These are phyloP conservation scores for Acropora yongei DNA, from an alignment of 64 coral and sea anemone genomes.

Conservation along the genomic window DNA sequence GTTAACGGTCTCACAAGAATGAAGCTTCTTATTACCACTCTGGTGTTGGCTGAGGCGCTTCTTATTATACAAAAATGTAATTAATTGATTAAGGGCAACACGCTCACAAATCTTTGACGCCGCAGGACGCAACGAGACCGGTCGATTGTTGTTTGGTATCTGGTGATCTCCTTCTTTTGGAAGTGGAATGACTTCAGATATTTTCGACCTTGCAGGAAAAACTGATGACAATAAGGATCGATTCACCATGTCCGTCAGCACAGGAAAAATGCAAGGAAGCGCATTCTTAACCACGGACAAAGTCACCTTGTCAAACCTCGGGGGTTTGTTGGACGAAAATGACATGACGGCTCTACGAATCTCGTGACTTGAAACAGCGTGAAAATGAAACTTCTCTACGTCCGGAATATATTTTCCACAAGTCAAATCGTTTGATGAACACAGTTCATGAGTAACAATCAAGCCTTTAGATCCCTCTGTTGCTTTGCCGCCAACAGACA, in stretches of 20 bases:
- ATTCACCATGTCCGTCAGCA: not conserved
- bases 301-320: not conserved
- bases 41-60: conserved; percentile 17
- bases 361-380: conserved; percentile 51
- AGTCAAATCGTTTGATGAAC: conserved; percentile 24
- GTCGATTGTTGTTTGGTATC: not conserved
- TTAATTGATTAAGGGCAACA: not conserved
- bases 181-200: no score
- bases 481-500: conserved; percentile 56
- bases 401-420: conserved; percentile 28
- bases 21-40: not conserved
- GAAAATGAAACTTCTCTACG: conserved; percentile 52
- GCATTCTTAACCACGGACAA: not conserved
- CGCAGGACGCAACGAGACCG: not conserved
- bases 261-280: not conserved
- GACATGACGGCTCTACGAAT: conserved; percentile 55
- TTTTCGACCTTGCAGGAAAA: not conserved
- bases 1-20: not conserved
- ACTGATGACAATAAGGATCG: not conserved
- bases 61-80: not conserved
- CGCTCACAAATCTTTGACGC: not conserved
- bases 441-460: conserved; percentile 53
- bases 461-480: conserved; percentile 56
- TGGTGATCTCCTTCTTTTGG: not conserved
- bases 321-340: conserved; percentile 26